Evolutionary conservation across 2,888 invertebrate genomes (phyloP).

Genomic region (Anagyrus pseudococci): DNA sequence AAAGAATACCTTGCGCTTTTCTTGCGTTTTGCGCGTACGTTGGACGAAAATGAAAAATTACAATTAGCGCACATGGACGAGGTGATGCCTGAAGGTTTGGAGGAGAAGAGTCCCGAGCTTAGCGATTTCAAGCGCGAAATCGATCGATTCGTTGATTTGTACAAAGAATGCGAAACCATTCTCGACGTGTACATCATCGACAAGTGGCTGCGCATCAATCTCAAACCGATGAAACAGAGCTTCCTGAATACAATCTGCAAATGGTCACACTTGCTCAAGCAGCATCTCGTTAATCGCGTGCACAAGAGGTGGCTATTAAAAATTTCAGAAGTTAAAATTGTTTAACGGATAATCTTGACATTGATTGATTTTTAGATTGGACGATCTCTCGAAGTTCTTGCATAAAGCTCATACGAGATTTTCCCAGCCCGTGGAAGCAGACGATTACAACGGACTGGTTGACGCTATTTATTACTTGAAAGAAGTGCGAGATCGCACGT

Average conservation of each 20-base stretch:
- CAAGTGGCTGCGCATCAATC: conserved; percentile 81
- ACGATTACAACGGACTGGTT: conserved; percentile 86
- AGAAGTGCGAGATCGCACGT: conserved; percentile 78
- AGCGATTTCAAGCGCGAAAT: conserved; percentile 63
- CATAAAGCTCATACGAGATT: conserved; percentile 76
- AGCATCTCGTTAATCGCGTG: conserved; percentile 83
- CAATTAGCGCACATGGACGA: conserved; percentile 62
- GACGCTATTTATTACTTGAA: conserved; percentile 83
- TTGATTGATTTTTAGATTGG: conserved; percentile 67
- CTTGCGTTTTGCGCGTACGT: conserved; percentile 75
- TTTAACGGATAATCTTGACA: background rate
- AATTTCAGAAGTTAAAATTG: too few relatives aligned
- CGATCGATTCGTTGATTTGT: conserved; percentile 81
- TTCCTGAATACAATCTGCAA: conserved; percentile 84
- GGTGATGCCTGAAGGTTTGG: conserved; percentile 60
- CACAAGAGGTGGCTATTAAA: conserved; percentile 68
- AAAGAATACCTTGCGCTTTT: conserved; percentile 79
- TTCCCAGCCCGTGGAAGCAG: conserved; percentile 75
- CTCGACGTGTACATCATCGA: conserved; percentile 73
- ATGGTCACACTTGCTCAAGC: conserved; percentile 89
- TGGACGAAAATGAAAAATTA: conserved; percentile 74
- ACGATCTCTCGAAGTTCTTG: conserved; percentile 81
- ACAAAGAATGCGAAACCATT: conserved; percentile 75
- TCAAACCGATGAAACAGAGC: conserved; percentile 80
- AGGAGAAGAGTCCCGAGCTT: conserved; percentile 43